phyloP scores from a whole-genome alignment of 2,888 invertebrate species.

The Agrotis puta region DNA sequence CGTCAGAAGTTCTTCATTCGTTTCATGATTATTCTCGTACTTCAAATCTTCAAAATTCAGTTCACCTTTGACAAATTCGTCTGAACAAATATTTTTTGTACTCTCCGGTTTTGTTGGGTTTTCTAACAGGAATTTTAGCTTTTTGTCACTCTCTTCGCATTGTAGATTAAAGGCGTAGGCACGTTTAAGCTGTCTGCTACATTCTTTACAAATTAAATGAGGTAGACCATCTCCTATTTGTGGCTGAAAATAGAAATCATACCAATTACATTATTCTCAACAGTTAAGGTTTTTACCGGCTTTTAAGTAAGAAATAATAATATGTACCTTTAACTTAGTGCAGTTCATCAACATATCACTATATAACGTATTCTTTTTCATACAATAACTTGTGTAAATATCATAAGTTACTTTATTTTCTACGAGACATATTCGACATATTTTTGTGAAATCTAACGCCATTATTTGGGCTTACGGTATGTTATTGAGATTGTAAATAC shows the following conservation, averaged over 20 bases:
- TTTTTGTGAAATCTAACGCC: slow-evolving; percentile 78
- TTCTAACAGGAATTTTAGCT: slow-evolving; percentile 71
- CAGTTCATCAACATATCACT: slow-evolving; percentile 82
- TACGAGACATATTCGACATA: slow-evolving; percentile 85
- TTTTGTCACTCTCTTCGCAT: slow-evolving; percentile 82
- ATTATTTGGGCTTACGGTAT: slow-evolving; percentile 34
- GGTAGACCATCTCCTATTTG: slow-evolving; percentile 81
- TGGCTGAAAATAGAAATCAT: slow-evolving; percentile 73
- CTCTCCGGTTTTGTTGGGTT: slow-evolving; percentile 30
- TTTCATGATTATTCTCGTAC: slow-evolving; percentile 34
- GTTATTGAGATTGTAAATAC: background rate
- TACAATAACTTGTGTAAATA: slow-evolving; percentile 82
- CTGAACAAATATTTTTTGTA: slow-evolving; percentile 35
- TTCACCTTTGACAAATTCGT: slow-evolving; percentile 54
- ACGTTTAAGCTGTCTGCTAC: slow-evolving; percentile 80
- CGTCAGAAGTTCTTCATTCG: slow-evolving; percentile 28
- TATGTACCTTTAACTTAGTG: slow-evolving; percentile 82
- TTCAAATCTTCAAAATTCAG: slow-evolving; percentile 43
- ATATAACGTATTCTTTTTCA: slow-evolving; percentile 80
- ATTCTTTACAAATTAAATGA: slow-evolving; percentile 83
- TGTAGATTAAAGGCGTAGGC: slow-evolving; percentile 81
- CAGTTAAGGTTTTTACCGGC: background rate
- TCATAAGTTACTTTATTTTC: slow-evolving; percentile 78
- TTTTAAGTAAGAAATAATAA: background rate
- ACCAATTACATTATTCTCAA: slow-evolving; percentile 9